Evolutionary conservation across 1,140 invertebrate species (phyloP), one percentile per base, ranked within the genome.

Genomic region (Colletes latitarsis): DNA sequence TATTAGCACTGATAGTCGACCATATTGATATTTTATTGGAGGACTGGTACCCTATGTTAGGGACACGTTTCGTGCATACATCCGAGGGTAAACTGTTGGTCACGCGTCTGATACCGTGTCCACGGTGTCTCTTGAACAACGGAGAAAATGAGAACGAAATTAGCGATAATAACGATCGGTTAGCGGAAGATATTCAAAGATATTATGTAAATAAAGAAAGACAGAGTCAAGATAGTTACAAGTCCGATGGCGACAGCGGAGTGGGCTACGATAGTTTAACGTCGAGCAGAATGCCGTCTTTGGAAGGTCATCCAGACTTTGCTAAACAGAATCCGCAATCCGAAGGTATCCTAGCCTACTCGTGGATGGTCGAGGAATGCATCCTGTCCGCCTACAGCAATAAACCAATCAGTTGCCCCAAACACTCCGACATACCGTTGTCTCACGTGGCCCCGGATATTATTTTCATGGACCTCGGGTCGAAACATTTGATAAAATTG

Each of bases 41-140:
- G 92, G 99, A 99, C 92, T 99, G 99, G 99, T 99, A 99, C 94
- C 98, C 98, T 0, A 98, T 98, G 0, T 93, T 98, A 63, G 97
- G 99, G 8, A 99, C 98, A 2, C 95, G 99, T 62, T 99, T 99
- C 93, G 98, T 98, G 1, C 99, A 99, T 90, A 99, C 98, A 0
- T 98, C 98, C 0, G 98, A 99, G 91, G 99, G 99, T 1, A 96
- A 97, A 83, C 97, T 99, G 90, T 93, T 99, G 41, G 97, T 99
- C 12, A 99, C 98, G 0, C 94, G 99, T n/a, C 90, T 99, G 21
- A 96, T 99, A 63, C 97, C 98, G 0, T 99, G 99, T 92, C 96
- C 97, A 0, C 94, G 95, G 9, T 99, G 98, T 92, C 92, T 98
- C 75, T 90, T 93, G 5, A 90, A 89, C 69, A 92, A 92, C 8